These are phyloP conservation scores for Danio albolineatus DNA, from an alignment of 2,797 vertebrate genomes.

Conservation along the genomic window DNA sequence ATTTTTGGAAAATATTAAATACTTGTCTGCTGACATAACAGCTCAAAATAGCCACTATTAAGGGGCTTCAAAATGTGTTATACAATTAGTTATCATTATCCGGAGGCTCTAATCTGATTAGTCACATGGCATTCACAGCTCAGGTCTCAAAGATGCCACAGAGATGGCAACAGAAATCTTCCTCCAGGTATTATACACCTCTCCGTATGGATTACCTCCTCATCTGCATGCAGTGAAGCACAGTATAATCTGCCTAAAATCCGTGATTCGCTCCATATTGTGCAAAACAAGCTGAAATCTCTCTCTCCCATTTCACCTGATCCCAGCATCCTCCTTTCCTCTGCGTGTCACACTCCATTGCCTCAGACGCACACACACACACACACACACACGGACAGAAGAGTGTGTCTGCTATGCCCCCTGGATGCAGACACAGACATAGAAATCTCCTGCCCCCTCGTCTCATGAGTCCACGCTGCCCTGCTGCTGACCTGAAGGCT, in stretches of 20 bases:
- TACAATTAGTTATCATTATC: background rate
- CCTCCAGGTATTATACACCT: background rate
- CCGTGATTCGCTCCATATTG: background rate
- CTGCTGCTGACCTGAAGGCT: constrained; percentile 31
- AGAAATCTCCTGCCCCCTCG: constrained; percentile 14
- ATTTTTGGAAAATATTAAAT: no score
- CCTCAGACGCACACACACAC: constrained; percentile 20
- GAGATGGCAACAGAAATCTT: background rate
- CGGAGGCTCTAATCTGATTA: background rate
- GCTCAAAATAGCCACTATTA: background rate
- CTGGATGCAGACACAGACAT: constrained; percentile 20
- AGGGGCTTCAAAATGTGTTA: background rate
- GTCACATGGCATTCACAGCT: constrained; percentile 1
- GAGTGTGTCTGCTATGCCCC: background rate
- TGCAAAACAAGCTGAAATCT: constrained; percentile 2
- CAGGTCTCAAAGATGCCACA: background rate
- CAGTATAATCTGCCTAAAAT: constrained; percentile 20
- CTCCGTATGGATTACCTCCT: background rate
- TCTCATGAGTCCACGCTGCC: background rate
- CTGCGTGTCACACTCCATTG: constrained; percentile 37
- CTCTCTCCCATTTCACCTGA: constrained; percentile 5
- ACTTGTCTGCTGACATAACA: background rate
- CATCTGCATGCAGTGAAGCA: constrained; percentile 3
- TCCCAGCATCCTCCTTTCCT: constrained; percentile 3
- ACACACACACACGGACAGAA: background rate